A percentile compares a stretch with the other conserved stretches of the same genome.
phyloP scores from a whole-genome alignment of 2,888 invertebrate species.

The Perithous albicinctus region DNA sequence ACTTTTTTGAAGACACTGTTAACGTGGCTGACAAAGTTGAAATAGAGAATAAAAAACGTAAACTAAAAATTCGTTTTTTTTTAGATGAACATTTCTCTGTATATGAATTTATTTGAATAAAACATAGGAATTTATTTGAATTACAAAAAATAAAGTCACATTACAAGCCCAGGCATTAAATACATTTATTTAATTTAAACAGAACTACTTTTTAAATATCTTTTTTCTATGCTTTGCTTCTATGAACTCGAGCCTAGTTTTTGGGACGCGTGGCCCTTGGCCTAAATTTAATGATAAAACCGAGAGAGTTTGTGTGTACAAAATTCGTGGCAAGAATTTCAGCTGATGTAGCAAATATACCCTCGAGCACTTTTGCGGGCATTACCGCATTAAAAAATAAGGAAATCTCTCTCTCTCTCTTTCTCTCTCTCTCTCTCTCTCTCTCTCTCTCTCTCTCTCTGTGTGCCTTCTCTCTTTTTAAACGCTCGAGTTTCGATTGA shows the following conservation, averaged over 20 bases:
- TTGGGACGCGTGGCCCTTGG: slow-evolving; percentile 39
- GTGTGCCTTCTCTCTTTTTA: too few relatives aligned
- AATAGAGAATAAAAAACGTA: background rate
- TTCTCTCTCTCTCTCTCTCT: too few relatives aligned
- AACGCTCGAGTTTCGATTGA: slow-evolving; percentile 4
- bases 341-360: background rate
- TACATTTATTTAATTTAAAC: too few relatives aligned
- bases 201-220: too few relatives aligned
- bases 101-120: too few relatives aligned
- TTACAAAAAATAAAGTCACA: too few relatives aligned
- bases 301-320: slow-evolving; percentile 16
- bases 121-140: too few relatives aligned
- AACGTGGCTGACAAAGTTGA: background rate
- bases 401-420: background rate
- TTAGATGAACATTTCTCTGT: background rate
- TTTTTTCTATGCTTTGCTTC: background rate
- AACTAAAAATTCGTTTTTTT: background rate
- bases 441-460: too few relatives aligned
- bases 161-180: too few relatives aligned
- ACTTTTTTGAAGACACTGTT: background rate
- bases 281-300: slow-evolving; percentile 43
- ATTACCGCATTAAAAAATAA: too few relatives aligned
- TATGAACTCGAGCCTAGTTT: background rate
- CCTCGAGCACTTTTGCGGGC: background rate
- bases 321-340: slow-evolving; percentile 17